A percentile compares a stretch with the other conserved stretches of the same genome.
Conservation (phyloP, 2,888 invertebrate species). For the Caenorhabditis doughertyi region DNA sequence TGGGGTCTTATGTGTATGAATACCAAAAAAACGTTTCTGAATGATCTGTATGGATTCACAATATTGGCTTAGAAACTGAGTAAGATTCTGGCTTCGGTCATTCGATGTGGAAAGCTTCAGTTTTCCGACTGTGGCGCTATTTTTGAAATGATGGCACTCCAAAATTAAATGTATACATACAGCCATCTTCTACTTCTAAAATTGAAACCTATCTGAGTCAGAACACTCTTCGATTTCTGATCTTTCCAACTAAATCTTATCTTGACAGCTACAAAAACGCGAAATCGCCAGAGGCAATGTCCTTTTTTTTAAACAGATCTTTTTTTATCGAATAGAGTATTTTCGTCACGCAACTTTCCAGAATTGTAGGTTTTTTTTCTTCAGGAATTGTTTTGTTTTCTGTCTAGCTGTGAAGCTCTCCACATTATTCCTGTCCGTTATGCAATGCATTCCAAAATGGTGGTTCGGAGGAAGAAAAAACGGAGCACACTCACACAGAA, state of each 20-base stretch:
- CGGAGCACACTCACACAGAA: conserved; percentile 6
- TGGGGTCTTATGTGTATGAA: too few species aligned
- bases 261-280: neutral
- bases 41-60: too few species aligned
- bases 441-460: conserved; percentile 55
- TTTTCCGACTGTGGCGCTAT: too few species aligned
- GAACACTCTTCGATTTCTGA: neutral
- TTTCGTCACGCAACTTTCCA: conserved; percentile 22
- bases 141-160: too few species aligned
- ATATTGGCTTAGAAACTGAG: too few species aligned
- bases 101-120: too few species aligned
- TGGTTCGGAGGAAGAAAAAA: neutral
- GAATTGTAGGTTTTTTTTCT: conserved; percentile 19
- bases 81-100: too few species aligned
- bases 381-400: conserved; percentile 15
- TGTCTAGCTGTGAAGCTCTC: conserved; percentile 14
- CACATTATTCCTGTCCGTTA: conserved; percentile 21
- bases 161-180: too few species aligned
- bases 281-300: neutral
- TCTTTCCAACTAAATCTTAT: neutral
- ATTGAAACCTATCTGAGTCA: too few species aligned
- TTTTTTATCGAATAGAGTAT: neutral
- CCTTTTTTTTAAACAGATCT: neutral
- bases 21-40: too few species aligned
- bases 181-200: too few species aligned